These are phyloP conservation scores for Ceraclea dissimilis DNA, from an alignment of 2,888 invertebrate species.

Conservation along the genomic window DNA sequence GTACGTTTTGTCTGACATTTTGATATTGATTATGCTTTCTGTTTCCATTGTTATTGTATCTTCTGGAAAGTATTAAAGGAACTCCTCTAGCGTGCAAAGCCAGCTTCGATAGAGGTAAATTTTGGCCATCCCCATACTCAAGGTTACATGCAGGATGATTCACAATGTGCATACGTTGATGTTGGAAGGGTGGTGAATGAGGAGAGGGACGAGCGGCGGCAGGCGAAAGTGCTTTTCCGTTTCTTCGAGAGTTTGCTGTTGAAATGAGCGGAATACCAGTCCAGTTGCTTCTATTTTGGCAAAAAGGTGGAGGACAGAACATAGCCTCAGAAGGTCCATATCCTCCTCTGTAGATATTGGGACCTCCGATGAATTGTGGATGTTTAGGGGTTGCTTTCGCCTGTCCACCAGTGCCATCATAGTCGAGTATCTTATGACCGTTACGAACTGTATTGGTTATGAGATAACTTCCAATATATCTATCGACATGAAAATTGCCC, in stretches of 20 bases:
- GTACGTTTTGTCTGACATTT: slow-evolving; percentile 17
- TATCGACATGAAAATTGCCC: slow-evolving; percentile 53
- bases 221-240: slow-evolving; percentile 32
- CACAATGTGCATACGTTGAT: slow-evolving; percentile 19
- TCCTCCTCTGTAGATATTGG: slow-evolving; percentile 32
- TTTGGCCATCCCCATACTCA: slow-evolving; percentile 33
- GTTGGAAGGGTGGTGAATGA: slow-evolving; percentile 17
- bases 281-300: slow-evolving; percentile 59
- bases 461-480: slow-evolving; percentile 56
- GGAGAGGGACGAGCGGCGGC: slow-evolving; percentile 48
- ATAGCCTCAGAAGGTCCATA: slow-evolving; percentile 18
- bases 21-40: slow-evolving; percentile 17
- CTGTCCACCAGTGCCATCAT: slow-evolving; percentile 9
- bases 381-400: slow-evolving; percentile 15
- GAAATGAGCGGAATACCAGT: slow-evolving; percentile 76
- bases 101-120: slow-evolving; percentile 59
- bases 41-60: slow-evolving; percentile 40
- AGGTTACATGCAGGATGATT: slow-evolving; percentile 16
- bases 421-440: slow-evolving; percentile 15
- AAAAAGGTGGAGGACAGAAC: slow-evolving; percentile 40
- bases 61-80: slow-evolving; percentile 68
- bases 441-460: slow-evolving; percentile 35
- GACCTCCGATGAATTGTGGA: slow-evolving; percentile 32
- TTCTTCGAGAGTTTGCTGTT: slow-evolving; percentile 57
- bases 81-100: slow-evolving; percentile 80